Evolutionary conservation across 2,888 invertebrate genomes (phyloP), one percentile per base, ranked within the genome.

Genomic region (Volucella inflata): DNA sequence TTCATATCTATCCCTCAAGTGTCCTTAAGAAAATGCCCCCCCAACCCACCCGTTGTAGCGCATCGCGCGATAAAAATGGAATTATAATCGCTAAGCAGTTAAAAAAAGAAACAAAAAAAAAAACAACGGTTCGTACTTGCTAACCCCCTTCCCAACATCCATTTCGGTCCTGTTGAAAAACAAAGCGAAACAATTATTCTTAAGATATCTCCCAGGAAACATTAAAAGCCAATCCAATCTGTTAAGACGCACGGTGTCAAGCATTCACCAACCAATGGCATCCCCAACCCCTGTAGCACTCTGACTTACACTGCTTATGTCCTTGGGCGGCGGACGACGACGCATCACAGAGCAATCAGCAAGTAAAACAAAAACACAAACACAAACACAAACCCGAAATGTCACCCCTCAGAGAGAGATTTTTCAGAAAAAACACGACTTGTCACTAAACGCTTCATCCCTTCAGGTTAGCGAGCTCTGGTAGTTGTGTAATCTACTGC

Each of bases 201-300:
- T 91, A 90, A 91, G 89, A 90, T 91, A 91, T 91, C 91, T 91
- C 91, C 89, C 89, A 90, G 91, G 91, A 91, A 91, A 91, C 91
- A 91, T 91, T 91, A 91, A 91, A 91, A 91, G 91, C 91, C 91
- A 91, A 91, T 91, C 91, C 91, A 90, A 90, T 88, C 90, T 91
- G 91, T 91, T 91, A 91, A 91, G 90, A 90, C 90, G 90, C 89
- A 89, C 85, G 59, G 79, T 87, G 87, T 80, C 87, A 80, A 87
- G 79, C 83, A 78, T 59, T 72, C 84, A 67, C 76, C 82, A 21
- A 72, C 67, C 40, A 21, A 55, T 48, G 21, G 60, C 57, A 44
- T 55, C 55, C 36, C 48, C 72, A 42, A 60, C 76, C 77, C 81
- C 55, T 53, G 30, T 30, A 6, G 30, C 30, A 51, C 50, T 59